These are phyloP conservation scores for Nomada flava DNA, from an alignment of 2,888 invertebrate species.

Conservation along the genomic window DNA sequence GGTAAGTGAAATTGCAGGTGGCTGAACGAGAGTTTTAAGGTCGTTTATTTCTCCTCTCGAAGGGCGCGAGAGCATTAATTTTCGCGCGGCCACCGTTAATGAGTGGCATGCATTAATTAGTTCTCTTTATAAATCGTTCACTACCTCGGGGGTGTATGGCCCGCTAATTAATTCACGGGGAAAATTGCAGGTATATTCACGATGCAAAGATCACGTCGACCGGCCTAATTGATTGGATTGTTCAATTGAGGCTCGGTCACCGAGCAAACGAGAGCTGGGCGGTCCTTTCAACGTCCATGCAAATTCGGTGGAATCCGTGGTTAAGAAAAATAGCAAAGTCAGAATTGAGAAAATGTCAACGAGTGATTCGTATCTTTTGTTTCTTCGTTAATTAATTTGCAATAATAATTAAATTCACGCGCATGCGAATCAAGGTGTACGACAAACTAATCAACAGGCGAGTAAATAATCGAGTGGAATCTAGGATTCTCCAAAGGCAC, in stretches of 20 bases:
- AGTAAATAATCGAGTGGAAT: no score
- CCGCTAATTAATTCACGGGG: conserved; percentile 47
- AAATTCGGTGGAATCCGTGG: conserved; percentile 35
- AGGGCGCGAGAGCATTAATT: conserved; percentile 50
- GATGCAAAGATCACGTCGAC: conserved; percentile 41
- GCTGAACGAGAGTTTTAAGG: conserved; percentile 7
- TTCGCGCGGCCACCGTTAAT: conserved; percentile 32
- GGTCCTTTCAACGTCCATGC: conserved; percentile 35
- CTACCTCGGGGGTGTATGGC: not conserved
- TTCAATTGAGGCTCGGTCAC: conserved; percentile 58
- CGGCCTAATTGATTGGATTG: conserved; percentile 64
- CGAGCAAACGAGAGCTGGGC: conserved; percentile 54
- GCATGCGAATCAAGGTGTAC: no score
- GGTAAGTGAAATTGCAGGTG: conserved; percentile 1
- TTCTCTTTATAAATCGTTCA: conserved; percentile 41
- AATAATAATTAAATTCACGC: no score
- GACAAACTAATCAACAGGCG: no score
- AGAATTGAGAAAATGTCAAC: not conserved
- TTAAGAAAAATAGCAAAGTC: conserved; percentile 31
- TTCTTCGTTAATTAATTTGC: not conserved
- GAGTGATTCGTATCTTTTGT: not conserved
- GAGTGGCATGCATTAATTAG: conserved; percentile 54
- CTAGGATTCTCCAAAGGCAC: no score
- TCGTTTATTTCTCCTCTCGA: conserved; percentile 36
- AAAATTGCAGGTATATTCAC: conserved; percentile 45